Base-by-base conservation (phyloP, 2,888 invertebrate species). In the Ichneumoninae sp. region DNA sequence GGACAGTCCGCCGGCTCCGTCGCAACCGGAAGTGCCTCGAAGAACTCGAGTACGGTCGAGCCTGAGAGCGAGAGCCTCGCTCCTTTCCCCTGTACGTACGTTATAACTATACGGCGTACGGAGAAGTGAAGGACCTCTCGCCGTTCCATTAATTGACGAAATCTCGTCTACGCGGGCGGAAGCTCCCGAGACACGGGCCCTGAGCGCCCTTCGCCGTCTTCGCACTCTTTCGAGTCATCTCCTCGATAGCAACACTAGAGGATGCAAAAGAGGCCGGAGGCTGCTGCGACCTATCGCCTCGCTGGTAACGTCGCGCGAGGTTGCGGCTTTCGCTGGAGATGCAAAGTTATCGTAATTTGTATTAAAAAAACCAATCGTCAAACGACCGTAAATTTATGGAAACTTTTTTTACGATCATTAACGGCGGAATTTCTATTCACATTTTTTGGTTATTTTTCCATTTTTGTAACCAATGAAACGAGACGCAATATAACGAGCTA, bases 131-230 rank as follows among this genome's bases (percentile, higher is more conserved):
- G 36, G 30, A 30, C 33, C 50, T 52, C 52, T 8, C 26, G 4
- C 50, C 22, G 26, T 10, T 57, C 57, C 57, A 10, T 44, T 44
- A 44, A 50, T 60, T 65, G 75, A 75, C 50, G 75, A 75, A 75
- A 75, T 75, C 50, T 66, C 66, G 66, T 76, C 50, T 13, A 76
- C 50, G 30, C 33, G 63, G 44, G 65, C 75, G 75, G 75, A 76
- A 76, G 75, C 75, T 52, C 30, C 7, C 75, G 75, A 76, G 75
- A 76, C 75, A 19, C 19, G 22, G 36, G 4, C 33, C 3, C 30
- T 19, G 19, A 16, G 19, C 52, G 33, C 75, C 66, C 65, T 50
- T 8, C 13, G 33, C 16, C 16, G 6, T 19, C 16, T 7, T 36
- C 52, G 65, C 36, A 5, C 22, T 65, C 50, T 65, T 36, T 75